Conservation (phyloP, 2,888 invertebrate genomes). For the Pilophorus perplexus region DNA sequence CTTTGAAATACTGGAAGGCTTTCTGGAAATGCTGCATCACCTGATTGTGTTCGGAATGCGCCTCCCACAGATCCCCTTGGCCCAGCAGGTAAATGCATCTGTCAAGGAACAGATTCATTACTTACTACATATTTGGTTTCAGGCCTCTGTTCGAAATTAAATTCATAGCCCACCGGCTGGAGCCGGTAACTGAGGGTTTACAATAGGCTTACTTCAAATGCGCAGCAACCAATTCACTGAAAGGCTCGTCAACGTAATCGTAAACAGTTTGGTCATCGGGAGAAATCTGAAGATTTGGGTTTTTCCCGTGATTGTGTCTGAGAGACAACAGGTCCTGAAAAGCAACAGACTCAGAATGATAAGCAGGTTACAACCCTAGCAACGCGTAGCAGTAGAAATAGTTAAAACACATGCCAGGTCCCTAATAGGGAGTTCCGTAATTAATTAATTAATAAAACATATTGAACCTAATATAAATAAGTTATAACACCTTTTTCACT, state of each 20-base stretch:
- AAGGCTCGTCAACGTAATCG: constrained; percentile 66
- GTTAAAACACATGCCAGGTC: neutral
- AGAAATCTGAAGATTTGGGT: constrained; percentile 42
- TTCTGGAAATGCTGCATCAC: constrained; percentile 77
- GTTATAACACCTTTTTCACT: no score
- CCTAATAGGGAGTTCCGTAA: neutral
- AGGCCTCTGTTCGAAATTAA: neutral
- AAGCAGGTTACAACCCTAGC: no score
- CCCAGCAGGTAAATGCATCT: constrained; percentile 58
- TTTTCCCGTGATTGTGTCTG: constrained; percentile 38
- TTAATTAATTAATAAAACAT: neutral
- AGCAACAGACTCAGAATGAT: neutral
- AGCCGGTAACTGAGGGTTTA: no score
- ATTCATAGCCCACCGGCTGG: no score
- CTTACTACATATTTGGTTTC: neutral
- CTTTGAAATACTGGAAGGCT: constrained; percentile 80
- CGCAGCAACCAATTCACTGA: constrained; percentile 70
- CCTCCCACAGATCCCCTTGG: constrained; percentile 57
- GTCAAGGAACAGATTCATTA: no score
- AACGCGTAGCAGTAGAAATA: neutral
- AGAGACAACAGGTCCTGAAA: constrained; percentile 44
- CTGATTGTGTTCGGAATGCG: constrained; percentile 74
- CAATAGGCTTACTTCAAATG: constrained; percentile 64
- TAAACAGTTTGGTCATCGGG: constrained; percentile 40
- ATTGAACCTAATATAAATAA: no score